Conservation (phyloP, 37 sponge, comb jelly and placozoan species). For the Agelas oroides region DNA sequence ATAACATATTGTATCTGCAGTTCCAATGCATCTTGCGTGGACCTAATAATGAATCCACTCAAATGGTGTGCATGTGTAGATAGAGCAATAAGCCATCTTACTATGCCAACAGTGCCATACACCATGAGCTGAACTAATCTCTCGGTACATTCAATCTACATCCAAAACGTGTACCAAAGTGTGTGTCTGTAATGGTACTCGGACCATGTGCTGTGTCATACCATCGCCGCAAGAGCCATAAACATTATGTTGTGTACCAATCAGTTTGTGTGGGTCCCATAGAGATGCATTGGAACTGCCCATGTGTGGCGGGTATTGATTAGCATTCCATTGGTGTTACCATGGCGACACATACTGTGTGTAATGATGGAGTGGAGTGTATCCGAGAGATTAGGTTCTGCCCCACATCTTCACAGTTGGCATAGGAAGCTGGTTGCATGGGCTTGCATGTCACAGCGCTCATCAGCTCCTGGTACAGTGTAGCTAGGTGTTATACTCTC, state of each 20-base stretch:
- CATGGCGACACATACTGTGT: too few species aligned
- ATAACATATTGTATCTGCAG: background rate
- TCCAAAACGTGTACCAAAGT: too few species aligned
- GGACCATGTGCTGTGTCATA: too few species aligned
- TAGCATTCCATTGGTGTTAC: background rate
- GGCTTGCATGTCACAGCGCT: too few species aligned
- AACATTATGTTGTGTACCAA: background rate
- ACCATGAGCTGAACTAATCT: background rate
- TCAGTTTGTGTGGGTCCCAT: background rate
- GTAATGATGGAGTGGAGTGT: too few species aligned
- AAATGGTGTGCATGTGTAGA: background rate
- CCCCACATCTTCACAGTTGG: background rate
- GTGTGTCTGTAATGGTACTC: too few species aligned
- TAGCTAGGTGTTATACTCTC: background rate
- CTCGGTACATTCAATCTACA: conserved; percentile 1
- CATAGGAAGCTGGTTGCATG: conserved; percentile 32
- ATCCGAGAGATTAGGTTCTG: too few species aligned
- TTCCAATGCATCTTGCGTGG: conserved; percentile 6
- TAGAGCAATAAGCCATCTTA: conserved; percentile 14
- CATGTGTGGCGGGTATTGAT: background rate
- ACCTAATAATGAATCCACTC: background rate
- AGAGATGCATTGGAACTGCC: conserved; percentile 12
- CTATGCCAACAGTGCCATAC: background rate
- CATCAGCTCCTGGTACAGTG: too few species aligned
- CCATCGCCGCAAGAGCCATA: too few species aligned